Base-by-base conservation (phyloP, 2,888 invertebrate species). In the Xiphydria camelus region DNA sequence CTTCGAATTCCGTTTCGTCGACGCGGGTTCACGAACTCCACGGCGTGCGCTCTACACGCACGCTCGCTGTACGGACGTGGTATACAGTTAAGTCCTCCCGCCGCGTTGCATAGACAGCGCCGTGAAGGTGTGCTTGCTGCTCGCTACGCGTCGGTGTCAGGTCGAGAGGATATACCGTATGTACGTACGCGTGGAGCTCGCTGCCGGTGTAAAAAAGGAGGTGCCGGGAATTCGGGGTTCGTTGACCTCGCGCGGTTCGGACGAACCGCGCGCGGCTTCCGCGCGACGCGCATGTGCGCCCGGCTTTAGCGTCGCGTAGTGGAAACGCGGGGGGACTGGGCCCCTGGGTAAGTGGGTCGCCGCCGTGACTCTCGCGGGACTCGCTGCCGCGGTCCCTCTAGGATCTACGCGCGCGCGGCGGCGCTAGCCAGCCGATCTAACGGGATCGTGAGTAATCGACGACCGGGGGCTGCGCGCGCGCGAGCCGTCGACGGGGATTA, bases 391-490 rank as follows among this genome's bases (percentile, higher is more conserved):
- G 17, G 2, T 7, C 18, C 15, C n/a, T 7, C n/a, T 14, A 14
- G 14, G 4, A 34, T 37, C 37, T 5, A 10, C 21, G 12, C 9
- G 14, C 18, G 2, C 3, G 14, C 29, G 12, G 12, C 14, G 2
- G 5, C 14, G 23, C 37, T n/a, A n/a, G 23, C 23, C 22, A 15
- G 37, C 14, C 23, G 35, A 10, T 20, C 57, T 68, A 69, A 69
- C 67, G 69, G 68, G 61, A 68, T 57, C 61, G 61, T 68, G 69
- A 69, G 69, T 68, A 68, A 68, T 66, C 66, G 64, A 52, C 47
- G 50, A 35, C 34, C 37, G 42, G 29, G 29, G 29, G 5, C 29
- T 6, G 29, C 15, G 3, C 5, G 29, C n/a, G n/a, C n/a, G n/a
- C n/a, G n/a, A n/a, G n/a, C 14, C 14, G 15, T 5, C 29, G 29